These are phyloP conservation scores for Heliconius himera DNA, from an alignment of 1,140 invertebrate genomes.

Conservation along the genomic window DNA sequence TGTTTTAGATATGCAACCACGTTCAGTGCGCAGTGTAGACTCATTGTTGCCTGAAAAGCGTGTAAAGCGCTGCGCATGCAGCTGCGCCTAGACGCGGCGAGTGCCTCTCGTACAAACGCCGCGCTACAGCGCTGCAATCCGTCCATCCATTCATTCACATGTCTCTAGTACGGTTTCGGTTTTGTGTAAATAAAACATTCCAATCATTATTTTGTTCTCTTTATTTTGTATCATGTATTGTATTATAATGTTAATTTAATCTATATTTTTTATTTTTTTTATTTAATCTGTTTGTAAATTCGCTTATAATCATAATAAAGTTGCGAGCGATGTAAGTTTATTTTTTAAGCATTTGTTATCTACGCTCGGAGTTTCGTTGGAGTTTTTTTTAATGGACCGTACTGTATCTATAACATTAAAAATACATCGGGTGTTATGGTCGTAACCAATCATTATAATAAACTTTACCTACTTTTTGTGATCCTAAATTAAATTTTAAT, in stretches of 20 bases:
- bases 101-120: slow-evolving; percentile 3
- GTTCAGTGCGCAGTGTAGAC: slow-evolving; percentile 72
- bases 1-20: slow-evolving; percentile 72
- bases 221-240: slow-evolving; percentile 34
- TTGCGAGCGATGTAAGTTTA: slow-evolving; percentile 27
- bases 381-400: slow-evolving; percentile 29
- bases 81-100: slow-evolving; percentile 51
- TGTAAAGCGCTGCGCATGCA: slow-evolving; percentile 71
- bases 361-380: slow-evolving; percentile 20
- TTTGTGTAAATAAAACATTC: slow-evolving; percentile 70
- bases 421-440: slow-evolving; percentile 43
- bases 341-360: slow-evolving; percentile 31
- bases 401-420: slow-evolving; percentile 25
- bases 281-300: slow-evolving; percentile 23
- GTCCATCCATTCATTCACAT: slow-evolving; percentile 58
- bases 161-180: slow-evolving; percentile 57
- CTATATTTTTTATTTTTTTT: slow-evolving; percentile 3
- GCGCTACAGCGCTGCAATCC: slow-evolving; percentile 32
- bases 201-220: slow-evolving; percentile 24
- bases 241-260: neutral
- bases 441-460: slow-evolving; percentile 42
- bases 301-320: slow-evolving; percentile 8
- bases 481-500: slow-evolving; percentile 78
- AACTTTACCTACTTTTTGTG: slow-evolving; percentile 63
- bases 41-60: slow-evolving; percentile 59